Percentiles rank a stretch among this genome's conserved stretches.
Evolutionary conservation across 2,113 vertebrate species (phyloP).

Genomic region (Meriones unguiculatus): DNA sequence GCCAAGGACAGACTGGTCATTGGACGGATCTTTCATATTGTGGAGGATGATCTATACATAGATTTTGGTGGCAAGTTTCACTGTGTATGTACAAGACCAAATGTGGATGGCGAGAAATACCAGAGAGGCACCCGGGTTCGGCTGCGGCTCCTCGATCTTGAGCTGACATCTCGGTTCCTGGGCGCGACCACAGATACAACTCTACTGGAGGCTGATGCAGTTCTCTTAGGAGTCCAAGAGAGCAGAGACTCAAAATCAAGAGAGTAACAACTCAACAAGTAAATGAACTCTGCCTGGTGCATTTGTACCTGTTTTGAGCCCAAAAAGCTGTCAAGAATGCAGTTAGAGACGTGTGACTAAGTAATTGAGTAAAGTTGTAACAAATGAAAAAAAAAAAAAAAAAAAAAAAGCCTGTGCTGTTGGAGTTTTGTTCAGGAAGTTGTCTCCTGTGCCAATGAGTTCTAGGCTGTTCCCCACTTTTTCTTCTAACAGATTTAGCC

Average conservation of each 20-base stretch:
- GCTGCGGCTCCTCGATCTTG: conserved; percentile 92
- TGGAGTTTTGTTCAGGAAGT: too few relatives aligned
- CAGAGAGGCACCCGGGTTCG: conserved; percentile 91
- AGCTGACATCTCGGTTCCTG: conserved; percentile 95
- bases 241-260: conserved; percentile 81
- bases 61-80: conserved; percentile 98
- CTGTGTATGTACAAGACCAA: conserved; percentile 94
- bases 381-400: conserved; percentile 61
- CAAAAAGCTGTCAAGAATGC: not conserved
- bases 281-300: not conserved
- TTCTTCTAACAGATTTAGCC: too few relatives aligned
- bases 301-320: not conserved
- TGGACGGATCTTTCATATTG: conserved; percentile 93
- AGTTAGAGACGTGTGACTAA: conserved; percentile 20
- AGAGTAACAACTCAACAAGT: conserved; percentile 59
- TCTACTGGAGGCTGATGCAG: conserved; percentile 94
- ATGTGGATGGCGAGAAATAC: conserved; percentile 90
- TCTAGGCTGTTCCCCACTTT: too few relatives aligned
- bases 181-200: conserved; percentile 93
- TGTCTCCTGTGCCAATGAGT: too few relatives aligned
- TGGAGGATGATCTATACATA: conserved; percentile 94
- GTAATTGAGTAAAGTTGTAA: conserved; percentile 25
- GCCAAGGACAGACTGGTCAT: conserved; percentile 91
- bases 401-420: too few relatives aligned
- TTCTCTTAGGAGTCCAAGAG: conserved; percentile 91